phyloP scores from a whole-genome alignment of 2,113 vertebrate genomes.

The Hemichromis elongatus region DNA sequence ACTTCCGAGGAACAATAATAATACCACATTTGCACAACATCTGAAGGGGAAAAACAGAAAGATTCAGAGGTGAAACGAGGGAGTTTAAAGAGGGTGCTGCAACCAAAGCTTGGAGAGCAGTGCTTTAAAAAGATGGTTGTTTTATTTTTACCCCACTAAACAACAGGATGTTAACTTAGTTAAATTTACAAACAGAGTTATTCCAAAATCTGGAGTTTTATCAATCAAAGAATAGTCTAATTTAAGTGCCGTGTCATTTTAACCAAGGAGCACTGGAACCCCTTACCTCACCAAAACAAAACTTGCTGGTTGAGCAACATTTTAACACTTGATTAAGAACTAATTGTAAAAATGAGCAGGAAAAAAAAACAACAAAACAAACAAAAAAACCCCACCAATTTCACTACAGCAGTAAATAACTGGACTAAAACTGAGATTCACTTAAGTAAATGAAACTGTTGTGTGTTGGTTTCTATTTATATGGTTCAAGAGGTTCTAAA shows the following conservation, averaged over 20 bases:
- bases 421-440: constrained; percentile 36
- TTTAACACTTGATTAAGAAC: constrained; percentile 59
- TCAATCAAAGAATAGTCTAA: constrained; percentile 22
- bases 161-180: constrained; percentile 12
- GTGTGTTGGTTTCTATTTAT: constrained; percentile 30
- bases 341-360: constrained; percentile 43
- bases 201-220: constrained; percentile 16
- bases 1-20: neutral
- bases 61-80: constrained; percentile 31
- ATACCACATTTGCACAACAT: constrained; percentile 4
- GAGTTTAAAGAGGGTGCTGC: constrained; percentile 65
- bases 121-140: constrained; percentile 52
- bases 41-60: neutral
- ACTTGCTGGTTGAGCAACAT: constrained; percentile 92
- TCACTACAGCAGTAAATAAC: constrained; percentile 57
- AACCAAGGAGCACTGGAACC: constrained; percentile 43
- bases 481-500: constrained; percentile 22
- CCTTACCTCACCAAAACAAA: constrained; percentile 73
- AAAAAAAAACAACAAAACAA: neutral
- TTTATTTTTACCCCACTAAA: neutral
- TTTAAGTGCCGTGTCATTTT: constrained; percentile 65
- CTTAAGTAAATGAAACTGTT: constrained; percentile 32
- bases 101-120: constrained; percentile 74
- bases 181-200: constrained; percentile 18
- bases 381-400: constrained; percentile 44